Evolutionary conservation across 2,113 vertebrate species (phyloP), one percentile per base, ranked within the genome.

Genomic region (Engraulis encrasicolus): DNA sequence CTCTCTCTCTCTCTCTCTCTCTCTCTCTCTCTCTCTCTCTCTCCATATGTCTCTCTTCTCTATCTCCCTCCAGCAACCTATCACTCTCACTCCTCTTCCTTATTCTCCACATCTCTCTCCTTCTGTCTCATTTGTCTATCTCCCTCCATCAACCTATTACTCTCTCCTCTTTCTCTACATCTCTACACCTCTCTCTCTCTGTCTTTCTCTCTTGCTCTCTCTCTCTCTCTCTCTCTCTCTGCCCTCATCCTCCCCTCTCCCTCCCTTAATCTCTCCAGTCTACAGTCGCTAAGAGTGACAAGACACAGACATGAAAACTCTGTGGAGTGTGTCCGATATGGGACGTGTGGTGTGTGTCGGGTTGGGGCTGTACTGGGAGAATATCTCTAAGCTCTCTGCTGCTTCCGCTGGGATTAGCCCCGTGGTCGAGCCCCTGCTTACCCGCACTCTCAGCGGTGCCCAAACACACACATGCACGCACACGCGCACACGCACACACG

Each of bases 331-430:
- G 85, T 81, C 83, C 49, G 85, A 81, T 84, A 74, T 74, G 66
- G 66, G 66, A 74, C 66, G 31, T 27, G 66, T n/a, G n/a, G n/a
- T n/a, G n/a, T n/a, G n/a, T n/a, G n/a, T n/a, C n/a, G n/a, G n/a
- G n/a, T 74, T 15, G 66, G 61, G 74, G 31, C 19, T 23, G 40
- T n/a, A n/a, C n/a, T n/a, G n/a, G n/a, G 82, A 31, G 66, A 86
- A 86, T 84, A 82, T 82, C 78, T 58, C 38, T 86, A 86, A 84
- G 80, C 85, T 81, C 66, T 71, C 66, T 80, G 83, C 66, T 80
- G 83, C 82, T 84, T 86, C 83, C 36, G 50, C 23, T 71, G 50
- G 82, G 82, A 82, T 86, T 84, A 86, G 79, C 82, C 85, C 52
- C 2, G 66, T 31, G 66, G 66, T 34, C 66, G 66, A 86, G 79